These are phyloP conservation scores for Lethenteron camtschaticum DNA, from an alignment of 2,113 vertebrate genomes.

Conservation along the genomic window DNA sequence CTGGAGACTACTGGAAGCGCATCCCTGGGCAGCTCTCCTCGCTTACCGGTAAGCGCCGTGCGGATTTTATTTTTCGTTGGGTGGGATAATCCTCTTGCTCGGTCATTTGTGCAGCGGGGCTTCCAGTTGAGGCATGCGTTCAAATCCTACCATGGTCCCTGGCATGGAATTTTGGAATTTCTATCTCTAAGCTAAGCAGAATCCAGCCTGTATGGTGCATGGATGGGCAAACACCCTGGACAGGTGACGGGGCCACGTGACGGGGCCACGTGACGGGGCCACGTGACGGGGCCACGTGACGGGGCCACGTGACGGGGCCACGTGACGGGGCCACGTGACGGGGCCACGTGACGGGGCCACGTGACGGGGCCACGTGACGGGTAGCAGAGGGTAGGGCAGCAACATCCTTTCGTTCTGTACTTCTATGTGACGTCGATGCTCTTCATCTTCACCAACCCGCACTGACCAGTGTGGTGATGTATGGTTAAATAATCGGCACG, in stretches of 20 bases:
- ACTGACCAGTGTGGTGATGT: no score
- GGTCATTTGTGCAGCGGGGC: not conserved
- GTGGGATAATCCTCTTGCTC: not conserved
- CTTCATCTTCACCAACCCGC: no score
- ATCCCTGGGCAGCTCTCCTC: conserved; percentile 46
- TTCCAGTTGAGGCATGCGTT: conserved; percentile 1
- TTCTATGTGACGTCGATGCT: no score
- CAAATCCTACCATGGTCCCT: not conserved
- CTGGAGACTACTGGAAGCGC: conserved; percentile 96
- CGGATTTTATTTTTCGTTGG: not conserved
- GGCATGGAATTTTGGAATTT: not conserved
- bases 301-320: no score
- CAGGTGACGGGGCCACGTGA: no score
- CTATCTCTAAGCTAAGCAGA: conserved; percentile 6
- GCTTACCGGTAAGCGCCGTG: conserved; percentile 37
- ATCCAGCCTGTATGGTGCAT: not conserved
- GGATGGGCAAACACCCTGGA: not conserved
- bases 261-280: no score
- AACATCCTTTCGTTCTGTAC: no score
- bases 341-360: no score
- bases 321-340: no score
- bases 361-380: no score
- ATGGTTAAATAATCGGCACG: not conserved
- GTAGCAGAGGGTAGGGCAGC: no score
- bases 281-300: no score